Conservation (phyloP, 2,113 vertebrate genomes). For the Trichomycterus rosablanca region DNA sequence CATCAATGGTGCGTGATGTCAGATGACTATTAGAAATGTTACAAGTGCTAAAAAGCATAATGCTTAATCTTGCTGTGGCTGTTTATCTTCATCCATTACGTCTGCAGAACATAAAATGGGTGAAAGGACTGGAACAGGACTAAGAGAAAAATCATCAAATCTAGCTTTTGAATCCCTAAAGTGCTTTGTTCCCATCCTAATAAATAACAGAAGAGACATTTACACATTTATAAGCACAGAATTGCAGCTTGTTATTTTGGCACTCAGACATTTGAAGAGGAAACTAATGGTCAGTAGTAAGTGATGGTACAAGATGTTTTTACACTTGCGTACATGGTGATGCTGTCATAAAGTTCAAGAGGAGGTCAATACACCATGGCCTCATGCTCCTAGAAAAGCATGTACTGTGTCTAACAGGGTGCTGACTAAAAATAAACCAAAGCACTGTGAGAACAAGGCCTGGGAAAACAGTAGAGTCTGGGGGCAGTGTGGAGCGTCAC, state of each 20-base stretch:
- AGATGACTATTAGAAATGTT: background rate
- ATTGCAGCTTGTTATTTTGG: constrained; percentile 50
- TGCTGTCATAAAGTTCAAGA: background rate
- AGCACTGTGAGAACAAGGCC: constrained; percentile 75
- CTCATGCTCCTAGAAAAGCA: constrained; percentile 59
- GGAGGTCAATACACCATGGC: constrained; percentile 44
- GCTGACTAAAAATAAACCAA: constrained; percentile 75
- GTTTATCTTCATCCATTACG: constrained; percentile 35
- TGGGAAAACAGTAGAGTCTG: constrained; percentile 66
- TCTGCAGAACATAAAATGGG: constrained; percentile 45
- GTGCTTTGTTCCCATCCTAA: constrained; percentile 43
- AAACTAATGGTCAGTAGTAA: constrained; percentile 40
- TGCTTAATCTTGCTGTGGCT: constrained; percentile 32
- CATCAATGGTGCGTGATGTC: too few species aligned
- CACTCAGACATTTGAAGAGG: constrained; percentile 56
- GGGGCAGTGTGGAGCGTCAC: constrained; percentile 48
- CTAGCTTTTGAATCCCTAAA: constrained; percentile 34
- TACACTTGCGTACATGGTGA: background rate
- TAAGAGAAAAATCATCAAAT: constrained; percentile 37
- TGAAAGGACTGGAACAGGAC: constrained; percentile 10
- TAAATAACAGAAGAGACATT: constrained; percentile 44
- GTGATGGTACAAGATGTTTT: constrained; percentile 5
- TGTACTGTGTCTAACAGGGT: constrained; percentile 57
- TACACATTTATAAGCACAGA: constrained; percentile 57
- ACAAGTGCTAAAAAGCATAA: constrained; percentile 33